Conservation (phyloP, 2,888 invertebrate genomes). For the Ormyrus pomaceus region DNA sequence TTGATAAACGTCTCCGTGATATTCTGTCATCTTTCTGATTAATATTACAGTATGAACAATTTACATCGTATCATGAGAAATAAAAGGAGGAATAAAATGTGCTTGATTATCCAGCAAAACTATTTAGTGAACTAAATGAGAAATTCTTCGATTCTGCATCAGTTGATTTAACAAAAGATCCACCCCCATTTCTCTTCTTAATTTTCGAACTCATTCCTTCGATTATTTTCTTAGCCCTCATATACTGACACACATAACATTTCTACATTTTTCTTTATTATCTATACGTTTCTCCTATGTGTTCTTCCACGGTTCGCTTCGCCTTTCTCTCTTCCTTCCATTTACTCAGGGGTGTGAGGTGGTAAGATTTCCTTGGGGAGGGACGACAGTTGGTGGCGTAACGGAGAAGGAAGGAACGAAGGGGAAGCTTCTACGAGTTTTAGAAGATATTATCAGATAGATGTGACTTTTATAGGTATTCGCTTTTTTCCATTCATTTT, state of each 20-base stretch:
- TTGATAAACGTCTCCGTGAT: too few species aligned
- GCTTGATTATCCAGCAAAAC: too few species aligned
- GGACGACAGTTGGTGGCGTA: conserved; percentile 29
- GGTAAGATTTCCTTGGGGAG: conserved; percentile 47
- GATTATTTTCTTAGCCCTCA: background rate
- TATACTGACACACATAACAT: too few species aligned
- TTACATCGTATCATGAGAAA: too few species aligned
- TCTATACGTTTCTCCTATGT: background rate
- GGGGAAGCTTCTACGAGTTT: conserved; percentile 5
- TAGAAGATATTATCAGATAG: conserved; percentile 38
- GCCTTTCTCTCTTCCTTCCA: background rate
- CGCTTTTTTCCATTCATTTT: conserved; percentile 5
- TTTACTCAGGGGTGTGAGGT: conserved; percentile 4
- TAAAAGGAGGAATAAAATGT: too few species aligned
- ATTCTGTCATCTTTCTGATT: too few species aligned
- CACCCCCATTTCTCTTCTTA: background rate
- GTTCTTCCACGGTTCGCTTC: background rate
- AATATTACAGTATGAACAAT: too few species aligned
- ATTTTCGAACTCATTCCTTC: background rate
- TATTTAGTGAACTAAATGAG: too few species aligned
- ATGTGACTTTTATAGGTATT: conserved; percentile 33
- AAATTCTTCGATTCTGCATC: background rate
- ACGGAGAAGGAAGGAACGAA: background rate
- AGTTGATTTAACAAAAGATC: background rate
- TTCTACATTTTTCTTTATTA: background rate